Base-by-base conservation (phyloP, 2,113 vertebrate species). In the Saccopteryx leptura region DNA sequence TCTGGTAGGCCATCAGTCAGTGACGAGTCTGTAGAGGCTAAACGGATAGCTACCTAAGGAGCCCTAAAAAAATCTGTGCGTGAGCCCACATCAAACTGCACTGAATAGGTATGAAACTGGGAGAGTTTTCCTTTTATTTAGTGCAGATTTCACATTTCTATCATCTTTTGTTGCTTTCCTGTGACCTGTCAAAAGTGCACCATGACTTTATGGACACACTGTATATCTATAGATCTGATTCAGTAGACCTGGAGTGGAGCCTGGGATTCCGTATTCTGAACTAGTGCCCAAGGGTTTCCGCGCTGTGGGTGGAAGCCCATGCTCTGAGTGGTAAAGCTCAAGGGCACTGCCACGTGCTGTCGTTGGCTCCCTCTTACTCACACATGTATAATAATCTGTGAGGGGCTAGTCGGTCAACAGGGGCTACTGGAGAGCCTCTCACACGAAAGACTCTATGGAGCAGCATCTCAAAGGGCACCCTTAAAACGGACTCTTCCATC, bases 301-400 rank as follows among this genome's bases (percentile, higher is more conserved):
- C 1, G 17, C 4, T 33, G 4, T 24, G 39, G 46, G 24, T 4
- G 39, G 9, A 24, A 63, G 46, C 2, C 17, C 9, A 2, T 21
- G 13, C 13, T 14, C 28, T 48, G 7, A 63, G 23, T 0, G 3
- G 0, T 0, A 7, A 58, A 5, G 4, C 26, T 26, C 7, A 1
- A 18, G 21, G 33, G 15, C 10, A 50, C 3, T 11, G 2, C 1
- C 5, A 0, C 3, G 2, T 0, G 0, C 12, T 82, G 12, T 7
- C 21, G 9, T 39, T 23, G 26, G 71, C 58, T 80, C 24, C 3
- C 14, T 69, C 52, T 58, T 10, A 56, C 33, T 65, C 12, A 13
- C n/a, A 26, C 2, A 28, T 0, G 3, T 24, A 9, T 0, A 46
- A 54, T 24, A 1, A 18, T 3, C 31, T 39, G 9, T 24, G 15